phyloP scores from a whole-genome alignment of 2,888 invertebrate species.

The Nomada hirtipes region DNA sequence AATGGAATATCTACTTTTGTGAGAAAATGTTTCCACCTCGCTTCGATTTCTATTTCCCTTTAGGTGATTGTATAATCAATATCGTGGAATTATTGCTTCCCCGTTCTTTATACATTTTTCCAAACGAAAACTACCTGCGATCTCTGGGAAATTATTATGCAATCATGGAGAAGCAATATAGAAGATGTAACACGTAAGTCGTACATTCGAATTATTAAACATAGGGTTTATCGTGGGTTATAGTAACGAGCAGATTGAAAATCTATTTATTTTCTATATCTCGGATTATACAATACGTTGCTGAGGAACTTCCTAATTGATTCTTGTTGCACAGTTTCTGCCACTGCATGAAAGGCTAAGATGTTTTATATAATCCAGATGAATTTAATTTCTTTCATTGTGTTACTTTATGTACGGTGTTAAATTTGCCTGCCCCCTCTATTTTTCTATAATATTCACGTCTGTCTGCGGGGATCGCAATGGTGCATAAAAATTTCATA shows the following conservation, averaged over 20 bases:
- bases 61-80: slow-evolving; percentile 22
- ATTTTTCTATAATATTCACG: too few relatives aligned
- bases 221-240: not conserved
- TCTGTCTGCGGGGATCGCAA: too few relatives aligned
- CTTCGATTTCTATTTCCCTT: not conserved
- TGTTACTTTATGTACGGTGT: not conserved
- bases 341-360: too few relatives aligned
- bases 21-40: not conserved
- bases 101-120: slow-evolving; percentile 24
- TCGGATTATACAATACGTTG: too few relatives aligned
- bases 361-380: too few relatives aligned
- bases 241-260: not conserved
- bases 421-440: not conserved
- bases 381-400: too few relatives aligned
- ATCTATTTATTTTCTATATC: too few relatives aligned
- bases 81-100: slow-evolving; percentile 26
- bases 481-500: too few relatives aligned
- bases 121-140: not conserved
- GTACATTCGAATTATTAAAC: not conserved
- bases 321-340: too few relatives aligned
- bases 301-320: not conserved
- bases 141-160: not conserved
- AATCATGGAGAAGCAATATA: not conserved
- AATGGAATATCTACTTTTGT: slow-evolving; percentile 1
- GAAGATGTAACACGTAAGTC: not conserved